phyloP scores from a whole-genome alignment of 2,797 vertebrate genomes.

The Orientallactaga sibirica region DNA sequence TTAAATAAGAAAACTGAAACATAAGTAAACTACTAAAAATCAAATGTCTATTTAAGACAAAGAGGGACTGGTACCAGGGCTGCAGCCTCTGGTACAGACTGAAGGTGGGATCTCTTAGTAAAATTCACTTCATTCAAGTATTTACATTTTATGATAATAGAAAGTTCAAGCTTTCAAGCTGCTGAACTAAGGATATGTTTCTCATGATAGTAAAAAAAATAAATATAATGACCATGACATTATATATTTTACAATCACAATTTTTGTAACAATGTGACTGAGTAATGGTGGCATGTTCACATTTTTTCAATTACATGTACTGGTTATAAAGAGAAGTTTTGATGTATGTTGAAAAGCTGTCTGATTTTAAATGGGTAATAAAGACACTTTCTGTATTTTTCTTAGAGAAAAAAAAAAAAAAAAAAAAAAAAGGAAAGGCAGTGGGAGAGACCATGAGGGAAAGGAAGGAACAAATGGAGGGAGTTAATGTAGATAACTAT shows the following conservation, averaged over 20 bases:
- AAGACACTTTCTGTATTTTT: neutral
- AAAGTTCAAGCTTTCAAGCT: neutral
- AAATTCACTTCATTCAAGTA: neutral
- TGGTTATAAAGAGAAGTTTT: neutral
- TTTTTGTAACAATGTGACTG: neutral
- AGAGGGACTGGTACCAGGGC: neutral
- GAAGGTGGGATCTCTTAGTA: neutral
- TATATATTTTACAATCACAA: neutral
- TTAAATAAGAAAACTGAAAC: neutral
- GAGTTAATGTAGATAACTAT: neutral
- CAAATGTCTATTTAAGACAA: neutral
- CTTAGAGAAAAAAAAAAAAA: neutral
- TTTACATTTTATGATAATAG: neutral
- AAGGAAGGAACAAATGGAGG: neutral
- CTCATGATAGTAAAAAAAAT: constrained; percentile 18
- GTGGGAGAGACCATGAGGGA: too few species aligned
- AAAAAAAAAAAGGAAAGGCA: neutral
- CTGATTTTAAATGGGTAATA: neutral
- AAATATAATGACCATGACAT: neutral
- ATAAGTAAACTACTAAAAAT: constrained; percentile 11
- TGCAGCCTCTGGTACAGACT: neutral
- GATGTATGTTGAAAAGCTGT: neutral
- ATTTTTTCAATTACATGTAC: neutral
- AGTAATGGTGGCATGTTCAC: neutral
- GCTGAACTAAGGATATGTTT: neutral